Evolutionary conservation across 2,797 vertebrate genomes (phyloP).

Genomic region (Dermochelys coriacea): DNA sequence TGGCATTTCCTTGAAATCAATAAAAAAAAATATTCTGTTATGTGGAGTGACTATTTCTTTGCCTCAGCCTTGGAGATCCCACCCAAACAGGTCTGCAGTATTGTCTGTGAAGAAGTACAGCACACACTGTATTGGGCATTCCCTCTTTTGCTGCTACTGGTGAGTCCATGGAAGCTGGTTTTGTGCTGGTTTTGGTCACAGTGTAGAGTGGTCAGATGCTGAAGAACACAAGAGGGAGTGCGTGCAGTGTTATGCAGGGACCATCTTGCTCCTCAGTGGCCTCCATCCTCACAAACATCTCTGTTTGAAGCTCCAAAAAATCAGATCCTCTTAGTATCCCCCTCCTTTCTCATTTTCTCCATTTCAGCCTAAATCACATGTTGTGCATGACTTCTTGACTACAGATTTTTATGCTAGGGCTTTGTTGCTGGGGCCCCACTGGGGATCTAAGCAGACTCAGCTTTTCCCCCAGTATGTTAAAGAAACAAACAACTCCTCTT

Average conservation of each 20-base stretch:
- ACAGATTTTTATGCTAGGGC: no score
- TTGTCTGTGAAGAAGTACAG: background rate
- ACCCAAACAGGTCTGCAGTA: fast-evolving
- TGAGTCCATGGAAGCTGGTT: background rate
- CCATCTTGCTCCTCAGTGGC: background rate
- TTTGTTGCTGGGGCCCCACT: background rate
- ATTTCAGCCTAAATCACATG: background rate
- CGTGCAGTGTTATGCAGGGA: background rate
- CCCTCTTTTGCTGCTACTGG: background rate
- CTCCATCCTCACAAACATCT: no score
- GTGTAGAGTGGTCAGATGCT: background rate
- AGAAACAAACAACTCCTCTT: no score
- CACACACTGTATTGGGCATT: background rate
- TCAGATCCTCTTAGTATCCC: background rate
- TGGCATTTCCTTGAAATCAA: background rate
- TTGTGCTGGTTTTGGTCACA: background rate
- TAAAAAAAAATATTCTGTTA: background rate
- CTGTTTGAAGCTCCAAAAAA: no score
- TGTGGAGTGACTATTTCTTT: background rate
- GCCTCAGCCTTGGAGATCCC: fast-evolving
- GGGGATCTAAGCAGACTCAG: background rate
- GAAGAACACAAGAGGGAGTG: background rate
- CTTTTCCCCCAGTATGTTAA: background rate
- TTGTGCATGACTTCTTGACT: background rate
- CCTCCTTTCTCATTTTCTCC: no score